phyloP scores from a whole-genome alignment of 1,140 invertebrate species.

The Eriosoma lanigerum region DNA sequence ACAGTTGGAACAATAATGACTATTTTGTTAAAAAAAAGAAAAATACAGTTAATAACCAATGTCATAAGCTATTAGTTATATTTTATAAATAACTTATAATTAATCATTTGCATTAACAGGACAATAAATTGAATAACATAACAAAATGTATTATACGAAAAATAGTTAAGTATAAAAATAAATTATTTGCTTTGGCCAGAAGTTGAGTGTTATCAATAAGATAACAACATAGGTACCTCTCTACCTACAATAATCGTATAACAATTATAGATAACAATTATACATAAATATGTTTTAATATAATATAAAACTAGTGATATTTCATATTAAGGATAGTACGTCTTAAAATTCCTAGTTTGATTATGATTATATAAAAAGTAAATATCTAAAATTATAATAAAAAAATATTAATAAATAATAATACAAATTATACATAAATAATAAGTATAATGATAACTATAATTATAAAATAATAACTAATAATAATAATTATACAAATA shows the following conservation, averaged over 20 bases:
- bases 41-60: no score
- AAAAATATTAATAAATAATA: not conserved
- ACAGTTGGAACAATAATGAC: no score
- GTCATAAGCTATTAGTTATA: no score
- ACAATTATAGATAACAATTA: not conserved
- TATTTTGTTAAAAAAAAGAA: no score
- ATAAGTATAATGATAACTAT: not conserved
- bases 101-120: no score
- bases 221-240: no score
- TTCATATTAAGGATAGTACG: not conserved
- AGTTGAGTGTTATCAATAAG: slow-evolving; percentile 11
- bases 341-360: slow-evolving; percentile 31
- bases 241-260: not conserved
- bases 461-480: not conserved
- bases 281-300: not conserved
- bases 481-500: no score
- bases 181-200: slow-evolving; percentile 49
- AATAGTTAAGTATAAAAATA: slow-evolving; percentile 41
- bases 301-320: not conserved
- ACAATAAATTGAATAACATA: slow-evolving; percentile 48
- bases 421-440: not conserved
- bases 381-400: slow-evolving; percentile 8
- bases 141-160: slow-evolving; percentile 42
- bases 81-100: no score
- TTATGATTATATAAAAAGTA: slow-evolving; percentile 40